Evolutionary conservation across 2,797 vertebrate species (phyloP), one percentile per base, ranked within the genome.

Genomic region (Rhinogobio ventralis): DNA sequence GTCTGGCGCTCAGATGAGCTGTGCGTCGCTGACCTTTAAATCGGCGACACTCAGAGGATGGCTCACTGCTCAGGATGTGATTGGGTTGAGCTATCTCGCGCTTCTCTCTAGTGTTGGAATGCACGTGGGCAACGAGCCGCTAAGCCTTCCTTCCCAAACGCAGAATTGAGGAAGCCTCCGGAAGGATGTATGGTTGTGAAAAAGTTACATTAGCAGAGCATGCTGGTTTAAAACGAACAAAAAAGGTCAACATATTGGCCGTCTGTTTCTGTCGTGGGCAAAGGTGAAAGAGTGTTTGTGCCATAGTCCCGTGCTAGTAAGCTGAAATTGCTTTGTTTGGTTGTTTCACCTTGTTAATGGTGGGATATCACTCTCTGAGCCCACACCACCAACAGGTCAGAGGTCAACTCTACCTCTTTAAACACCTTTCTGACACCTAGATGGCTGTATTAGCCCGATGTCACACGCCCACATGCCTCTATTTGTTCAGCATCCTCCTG

Each of bases 1-100:
- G 85, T 90, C 89, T 91, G 91, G 90, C 86, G 90, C 93, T 90
- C 90, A 88, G 90, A 89, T 82, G 89, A 93, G 90, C 92, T 78
- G 86, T 83, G 88, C 72, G 83, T 90, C 82, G 67, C 86, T 94
- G 94, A 95, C 94, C 94, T 95, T 95, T 95, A 94, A 93, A 93
- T 89, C 84, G 87, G 91, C 84, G 90, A 93, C 92, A 90, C 92
- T 91, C 88, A 46, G 86, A 51, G 81, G 92, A 94, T 88, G 93
- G 93, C 91, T 93, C 92, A 92, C 87, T 90, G 91, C 92, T 90
- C 89, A 89, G 89, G 79, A 86, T 51, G 83, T 87, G 91, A 89
- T 89, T 85, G 87, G 91, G 81, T 88, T 85, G 25, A 84, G 75
- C 88, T 84, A 86, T 90, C 86, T 30, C 84, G 33, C 66, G 51